Evolutionary conservation across 2,888 invertebrate genomes (phyloP).

Genomic region (Rhorus exstirpatorius): DNA sequence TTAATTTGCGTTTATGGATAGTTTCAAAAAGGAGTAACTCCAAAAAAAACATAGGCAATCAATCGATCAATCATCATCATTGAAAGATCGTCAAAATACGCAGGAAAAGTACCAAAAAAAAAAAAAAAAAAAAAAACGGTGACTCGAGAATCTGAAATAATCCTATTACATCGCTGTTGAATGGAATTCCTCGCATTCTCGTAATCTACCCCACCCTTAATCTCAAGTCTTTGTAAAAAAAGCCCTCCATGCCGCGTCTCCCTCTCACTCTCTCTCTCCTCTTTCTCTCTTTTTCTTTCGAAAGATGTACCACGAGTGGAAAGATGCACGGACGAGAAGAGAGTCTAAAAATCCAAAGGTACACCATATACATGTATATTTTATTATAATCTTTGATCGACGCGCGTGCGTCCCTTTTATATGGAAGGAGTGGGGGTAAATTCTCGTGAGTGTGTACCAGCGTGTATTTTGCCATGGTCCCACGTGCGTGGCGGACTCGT

Average conservation of each 20-base stretch:
- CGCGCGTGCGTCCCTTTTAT: constrained; percentile 55
- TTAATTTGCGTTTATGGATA: too few species aligned
- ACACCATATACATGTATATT: constrained; percentile 36
- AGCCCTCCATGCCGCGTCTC: background rate
- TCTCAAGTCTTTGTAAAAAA: background rate
- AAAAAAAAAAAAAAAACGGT: constrained; percentile 3
- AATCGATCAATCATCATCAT: constrained; percentile 1
- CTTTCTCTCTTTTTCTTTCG: background rate
- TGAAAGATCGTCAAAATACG: too few species aligned
- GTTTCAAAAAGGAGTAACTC: too few species aligned
- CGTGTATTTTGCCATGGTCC: constrained; percentile 49
- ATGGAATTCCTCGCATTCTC: constrained; percentile 31
- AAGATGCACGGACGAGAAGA: constrained; percentile 28
- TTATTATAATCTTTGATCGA: constrained; percentile 54
- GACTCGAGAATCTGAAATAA: constrained; percentile 14
- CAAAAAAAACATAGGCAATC: too few species aligned
- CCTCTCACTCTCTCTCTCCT: background rate
- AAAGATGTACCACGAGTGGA: background rate
- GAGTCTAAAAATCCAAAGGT: constrained; percentile 43
- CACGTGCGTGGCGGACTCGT: constrained; percentile 72
- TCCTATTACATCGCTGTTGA: background rate
- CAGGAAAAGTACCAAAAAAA: background rate
- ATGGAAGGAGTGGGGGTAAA: background rate
- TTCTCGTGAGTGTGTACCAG: constrained; percentile 18
- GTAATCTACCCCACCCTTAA: constrained; percentile 28